A percentile compares a stretch with the other conserved stretches of the same genome.
These are phyloP conservation scores for Vidua macroura DNA, from an alignment of 2,113 vertebrate species.

Conservation along the genomic window DNA sequence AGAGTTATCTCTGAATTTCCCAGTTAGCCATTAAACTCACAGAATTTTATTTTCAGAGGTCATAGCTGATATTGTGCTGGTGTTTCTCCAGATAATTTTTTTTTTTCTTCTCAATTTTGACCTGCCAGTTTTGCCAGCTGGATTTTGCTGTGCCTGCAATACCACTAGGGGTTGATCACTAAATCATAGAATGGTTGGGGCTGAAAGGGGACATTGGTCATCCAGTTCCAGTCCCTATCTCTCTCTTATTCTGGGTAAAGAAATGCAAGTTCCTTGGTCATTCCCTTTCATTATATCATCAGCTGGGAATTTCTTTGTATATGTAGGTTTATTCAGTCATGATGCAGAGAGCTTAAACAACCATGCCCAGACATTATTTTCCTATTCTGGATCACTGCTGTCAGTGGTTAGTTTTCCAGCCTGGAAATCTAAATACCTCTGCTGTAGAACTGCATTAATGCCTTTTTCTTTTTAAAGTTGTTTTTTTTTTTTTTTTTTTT, in stretches of 20 bases:
- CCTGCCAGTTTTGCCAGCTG: not conserved
- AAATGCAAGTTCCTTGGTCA: not conserved
- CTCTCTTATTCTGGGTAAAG: not conserved
- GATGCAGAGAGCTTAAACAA: not conserved
- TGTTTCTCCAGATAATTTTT: not conserved
- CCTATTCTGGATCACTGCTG: not conserved
- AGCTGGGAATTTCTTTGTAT: not conserved
- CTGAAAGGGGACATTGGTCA: too few species aligned
- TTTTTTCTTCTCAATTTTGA: not conserved
- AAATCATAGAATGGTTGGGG: not conserved
- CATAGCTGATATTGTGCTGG: not conserved
- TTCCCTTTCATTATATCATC: not conserved
- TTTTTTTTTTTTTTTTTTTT: not conserved
- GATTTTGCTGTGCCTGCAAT: not conserved
- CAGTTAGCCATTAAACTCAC: not conserved
- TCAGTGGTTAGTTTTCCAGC: not conserved
- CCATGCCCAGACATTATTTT: not conserved
- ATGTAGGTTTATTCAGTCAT: not conserved
- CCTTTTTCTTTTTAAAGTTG: rapidly evolving
- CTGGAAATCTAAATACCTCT: not conserved
- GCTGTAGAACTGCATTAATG: not conserved
- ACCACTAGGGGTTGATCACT: not conserved
- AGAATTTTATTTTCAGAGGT: not conserved
- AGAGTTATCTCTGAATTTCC: not conserved
- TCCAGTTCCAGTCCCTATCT: not conserved